These are phyloP conservation scores for Albula goreensis DNA, from an alignment of 2,113 vertebrate genomes.

Conservation along the genomic window DNA sequence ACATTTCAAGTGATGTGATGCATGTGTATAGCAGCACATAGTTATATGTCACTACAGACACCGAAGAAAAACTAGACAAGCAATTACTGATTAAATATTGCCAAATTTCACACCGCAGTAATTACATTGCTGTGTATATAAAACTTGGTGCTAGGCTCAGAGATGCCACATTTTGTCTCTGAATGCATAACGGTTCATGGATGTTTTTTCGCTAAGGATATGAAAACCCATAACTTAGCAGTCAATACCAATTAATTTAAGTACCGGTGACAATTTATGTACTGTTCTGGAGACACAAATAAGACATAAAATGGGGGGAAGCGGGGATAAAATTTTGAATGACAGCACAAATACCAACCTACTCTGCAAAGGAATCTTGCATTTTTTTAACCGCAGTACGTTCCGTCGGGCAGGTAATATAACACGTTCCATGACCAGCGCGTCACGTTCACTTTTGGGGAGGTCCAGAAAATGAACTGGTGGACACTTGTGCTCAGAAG, in stretches of 20 bases:
- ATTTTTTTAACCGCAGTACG: background rate
- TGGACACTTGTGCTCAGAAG: slow-evolving; percentile 34
- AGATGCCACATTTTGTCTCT: too few species aligned
- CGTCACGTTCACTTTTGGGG: background rate
- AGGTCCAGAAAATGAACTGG: slow-evolving; percentile 32
- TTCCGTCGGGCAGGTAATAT: background rate
- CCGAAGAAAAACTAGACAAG: too few species aligned
- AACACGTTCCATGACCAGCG: background rate
- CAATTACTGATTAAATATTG: too few species aligned
- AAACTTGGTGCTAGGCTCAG: too few species aligned
- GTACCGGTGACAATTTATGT: background rate
- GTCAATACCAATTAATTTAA: background rate
- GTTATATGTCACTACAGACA: too few species aligned
- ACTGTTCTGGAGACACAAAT: background rate
- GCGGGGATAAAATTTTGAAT: background rate
- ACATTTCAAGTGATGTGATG: background rate
- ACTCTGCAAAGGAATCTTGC: background rate
- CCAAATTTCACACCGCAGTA: too few species aligned
- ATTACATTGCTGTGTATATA: too few species aligned
- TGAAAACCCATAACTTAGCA: background rate
- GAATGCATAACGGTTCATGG: too few species aligned
- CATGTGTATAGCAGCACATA: too few species aligned
- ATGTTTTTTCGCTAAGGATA: background rate
- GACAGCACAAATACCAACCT: background rate
- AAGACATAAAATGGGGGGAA: background rate